Percentiles rank a stretch among this genome's conserved stretches.
phyloP scores from a whole-genome alignment of 2,888 invertebrate genomes.

The Parnassius glacialis region DNA sequence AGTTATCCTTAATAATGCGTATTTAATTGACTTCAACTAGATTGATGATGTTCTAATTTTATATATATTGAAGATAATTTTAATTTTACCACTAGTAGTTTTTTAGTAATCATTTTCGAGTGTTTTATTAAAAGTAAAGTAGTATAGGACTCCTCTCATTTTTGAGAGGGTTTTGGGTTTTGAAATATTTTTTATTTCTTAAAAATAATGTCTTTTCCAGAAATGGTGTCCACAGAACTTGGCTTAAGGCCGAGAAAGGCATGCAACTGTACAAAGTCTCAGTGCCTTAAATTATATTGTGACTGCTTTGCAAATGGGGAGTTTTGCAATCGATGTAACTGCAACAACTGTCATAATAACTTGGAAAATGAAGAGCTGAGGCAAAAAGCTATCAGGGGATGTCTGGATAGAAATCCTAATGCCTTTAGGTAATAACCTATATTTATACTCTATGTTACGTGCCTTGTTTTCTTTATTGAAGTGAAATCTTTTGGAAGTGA shows the following conservation, averaged over 20 bases:
- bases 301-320: slow-evolving; percentile 99
- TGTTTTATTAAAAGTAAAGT: too few relatives aligned
- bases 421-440: slow-evolving; percentile 86
- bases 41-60: too few relatives aligned
- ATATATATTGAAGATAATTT: too few relatives aligned
- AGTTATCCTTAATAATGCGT: too few relatives aligned
- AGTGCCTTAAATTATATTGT: slow-evolving; percentile 98
- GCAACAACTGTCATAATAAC: slow-evolving; percentile 98
- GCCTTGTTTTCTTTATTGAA: too few relatives aligned
- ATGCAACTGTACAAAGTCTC: slow-evolving; percentile 99
- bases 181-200: background rate
- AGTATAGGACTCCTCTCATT: too few relatives aligned
- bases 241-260: slow-evolving; percentile 90
- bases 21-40: too few relatives aligned
- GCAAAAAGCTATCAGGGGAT: slow-evolving; percentile 95
- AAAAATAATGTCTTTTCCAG: slow-evolving; percentile 33
- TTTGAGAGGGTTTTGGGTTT: too few relatives aligned
- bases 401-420: slow-evolving; percentile 97
- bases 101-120: too few relatives aligned
- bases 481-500: too few relatives aligned
- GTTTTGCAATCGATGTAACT: slow-evolving; percentile 98
- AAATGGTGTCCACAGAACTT: slow-evolving; percentile 52
- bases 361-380: slow-evolving; percentile 96
- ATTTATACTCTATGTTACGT: too few relatives aligned
- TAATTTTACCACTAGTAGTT: too few relatives aligned